Percentiles rank a stretch among this genome's conserved stretches.
phyloP scores from a whole-genome alignment of 2,888 invertebrate genomes.

The Aphrophora alni region DNA sequence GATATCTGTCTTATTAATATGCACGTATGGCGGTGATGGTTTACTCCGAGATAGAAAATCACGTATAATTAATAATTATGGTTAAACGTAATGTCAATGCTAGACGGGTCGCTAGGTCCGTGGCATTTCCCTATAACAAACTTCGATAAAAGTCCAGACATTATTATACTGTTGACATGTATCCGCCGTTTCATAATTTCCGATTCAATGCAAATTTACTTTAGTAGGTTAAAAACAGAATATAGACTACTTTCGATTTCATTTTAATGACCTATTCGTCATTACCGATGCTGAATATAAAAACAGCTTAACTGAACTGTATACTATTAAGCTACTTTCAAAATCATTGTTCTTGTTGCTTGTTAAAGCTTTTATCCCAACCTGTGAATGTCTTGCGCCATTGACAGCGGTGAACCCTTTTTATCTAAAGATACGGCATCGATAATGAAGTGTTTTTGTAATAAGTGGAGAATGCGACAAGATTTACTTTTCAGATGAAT shows the following conservation, averaged over 20 bases:
- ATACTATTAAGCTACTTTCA: conserved; percentile 1
- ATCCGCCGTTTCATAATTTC: not conserved
- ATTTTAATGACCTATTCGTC: conserved; percentile 11
- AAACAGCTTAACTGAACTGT: not conserved
- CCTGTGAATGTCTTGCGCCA: too few species aligned
- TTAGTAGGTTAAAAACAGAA: conserved; percentile 36
- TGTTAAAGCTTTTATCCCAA: not conserved
- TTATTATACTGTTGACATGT: not conserved
- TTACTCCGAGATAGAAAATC: not conserved
- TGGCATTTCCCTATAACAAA: not conserved
- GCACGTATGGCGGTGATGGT: not conserved
- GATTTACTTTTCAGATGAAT: too few species aligned
- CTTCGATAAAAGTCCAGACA: not conserved
- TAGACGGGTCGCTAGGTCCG: too few species aligned
- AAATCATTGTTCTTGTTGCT: not conserved
- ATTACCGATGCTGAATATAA: conserved; percentile 3
- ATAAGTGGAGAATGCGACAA: too few species aligned
- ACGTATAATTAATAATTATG: not conserved
- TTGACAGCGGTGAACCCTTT: too few species aligned
- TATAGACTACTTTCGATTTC: conserved; percentile 32
- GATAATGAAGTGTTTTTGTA: too few species aligned
- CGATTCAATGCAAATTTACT: conserved; percentile 30
- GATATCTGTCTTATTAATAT: not conserved
- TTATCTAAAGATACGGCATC: too few species aligned
- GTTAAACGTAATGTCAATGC: too few species aligned